These are phyloP conservation scores for Proterorhinus semilunaris DNA, from an alignment of 2,113 vertebrate genomes.

Conservation along the genomic window DNA sequence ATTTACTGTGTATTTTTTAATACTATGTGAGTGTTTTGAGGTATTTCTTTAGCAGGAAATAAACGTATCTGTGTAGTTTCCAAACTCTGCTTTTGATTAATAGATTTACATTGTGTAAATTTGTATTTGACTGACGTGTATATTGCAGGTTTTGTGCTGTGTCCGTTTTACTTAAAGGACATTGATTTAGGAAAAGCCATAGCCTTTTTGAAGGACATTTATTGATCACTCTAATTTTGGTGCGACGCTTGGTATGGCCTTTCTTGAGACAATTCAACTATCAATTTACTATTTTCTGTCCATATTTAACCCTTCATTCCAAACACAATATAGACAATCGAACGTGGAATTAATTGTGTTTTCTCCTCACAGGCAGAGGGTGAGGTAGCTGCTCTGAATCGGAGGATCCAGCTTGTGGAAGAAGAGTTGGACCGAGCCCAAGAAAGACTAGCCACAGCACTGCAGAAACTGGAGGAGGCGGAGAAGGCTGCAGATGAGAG, in stretches of 20 bases:
- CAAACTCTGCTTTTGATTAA: too few species aligned
- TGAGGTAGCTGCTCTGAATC: constrained; percentile 93
- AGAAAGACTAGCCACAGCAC: constrained; percentile 89
- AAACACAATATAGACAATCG: background rate
- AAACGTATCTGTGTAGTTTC: too few species aligned
- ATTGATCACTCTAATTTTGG: too few species aligned
- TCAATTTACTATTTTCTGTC: background rate
- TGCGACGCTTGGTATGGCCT: too few species aligned
- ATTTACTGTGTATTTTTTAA: too few species aligned
- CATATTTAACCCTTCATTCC: background rate
- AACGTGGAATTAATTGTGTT: background rate
- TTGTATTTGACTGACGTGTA: too few species aligned
- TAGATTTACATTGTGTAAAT: too few species aligned
- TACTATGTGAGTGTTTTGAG: too few species aligned
- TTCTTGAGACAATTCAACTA: too few species aligned
- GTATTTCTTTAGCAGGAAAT: too few species aligned
- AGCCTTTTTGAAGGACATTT: background rate
- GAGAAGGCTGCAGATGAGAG: constrained; percentile 98
- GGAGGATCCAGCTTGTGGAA: constrained; percentile 97
- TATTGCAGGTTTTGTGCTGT: background rate
- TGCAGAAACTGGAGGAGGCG: constrained; percentile 97
- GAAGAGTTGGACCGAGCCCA: constrained; percentile 97
- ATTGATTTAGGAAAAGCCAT: background rate
- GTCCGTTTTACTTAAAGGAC: background rate
- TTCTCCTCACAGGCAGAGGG: constrained; percentile 84